Conservation (phyloP, 2,113 vertebrate genomes). For the Rattus norvegicus region DNA sequence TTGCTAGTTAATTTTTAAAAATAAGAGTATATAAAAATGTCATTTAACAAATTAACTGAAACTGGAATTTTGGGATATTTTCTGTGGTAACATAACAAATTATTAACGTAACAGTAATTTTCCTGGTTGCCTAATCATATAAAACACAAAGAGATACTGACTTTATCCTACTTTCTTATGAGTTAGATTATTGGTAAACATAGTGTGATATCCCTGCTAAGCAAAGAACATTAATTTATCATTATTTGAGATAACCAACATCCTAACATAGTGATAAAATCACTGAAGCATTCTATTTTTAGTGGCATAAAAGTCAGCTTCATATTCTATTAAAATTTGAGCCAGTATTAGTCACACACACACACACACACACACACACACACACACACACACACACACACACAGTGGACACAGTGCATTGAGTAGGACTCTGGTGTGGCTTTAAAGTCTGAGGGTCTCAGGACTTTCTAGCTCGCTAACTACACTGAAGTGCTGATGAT, state of each 20-base stretch:
- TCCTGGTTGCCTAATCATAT: not conserved
- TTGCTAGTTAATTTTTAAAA: not conserved
- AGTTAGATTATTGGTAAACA: not conserved
- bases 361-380: not conserved
- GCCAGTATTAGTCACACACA: not conserved
- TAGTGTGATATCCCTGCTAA: not conserved
- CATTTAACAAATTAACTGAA: not conserved
- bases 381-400: no score
- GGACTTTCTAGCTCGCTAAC: no score
- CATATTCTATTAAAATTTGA: not conserved
- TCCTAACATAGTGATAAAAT: not conserved
- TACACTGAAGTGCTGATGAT: no score
- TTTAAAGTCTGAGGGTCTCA: no score
- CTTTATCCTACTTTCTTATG: not conserved
- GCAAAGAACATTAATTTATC: not conserved
- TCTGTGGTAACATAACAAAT: not conserved
- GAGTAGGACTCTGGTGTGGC: no score
- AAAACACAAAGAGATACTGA: not conserved
- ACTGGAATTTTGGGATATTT: not conserved
- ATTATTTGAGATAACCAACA: not conserved
- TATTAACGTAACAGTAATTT: not conserved
- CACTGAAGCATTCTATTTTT: not conserved
- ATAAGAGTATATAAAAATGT: not conserved
- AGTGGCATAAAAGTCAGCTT: not conserved
- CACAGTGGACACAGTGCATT: no score